Evolutionary conservation across 2,113 vertebrate genomes (phyloP), one percentile per base, ranked within the genome.

Genomic region (Tachysurus vachellii): DNA sequence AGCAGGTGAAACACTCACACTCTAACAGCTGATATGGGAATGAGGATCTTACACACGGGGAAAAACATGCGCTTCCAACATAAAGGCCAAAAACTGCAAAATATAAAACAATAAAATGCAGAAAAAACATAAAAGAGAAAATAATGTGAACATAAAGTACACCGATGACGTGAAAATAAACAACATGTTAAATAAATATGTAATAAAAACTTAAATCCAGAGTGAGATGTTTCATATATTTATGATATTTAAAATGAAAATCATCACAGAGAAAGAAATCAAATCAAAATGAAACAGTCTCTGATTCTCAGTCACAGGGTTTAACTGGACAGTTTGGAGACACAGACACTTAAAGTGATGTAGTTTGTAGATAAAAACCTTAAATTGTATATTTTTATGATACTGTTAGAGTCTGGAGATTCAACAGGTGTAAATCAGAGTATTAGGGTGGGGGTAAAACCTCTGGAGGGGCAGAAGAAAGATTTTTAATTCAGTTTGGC

Each of bases 51-150:
- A 84, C 66, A 73, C 79, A 88, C 86, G 79, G 77, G 68, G 83
- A 26, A 89, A 86, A 88, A 83, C 90, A 89, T 91, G 90, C 90
- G 90, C 88, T 87, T 89, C 88, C 90, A 91, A 91, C 90, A 91
- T 89, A 89, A 90, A 89, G 87, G 86, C 87, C 89, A 87, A 89
- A 89, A 88, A 91, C 90, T 89, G 90, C 87, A 88, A 91, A 88
- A 91, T 56, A 89, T 80, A 76, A 79, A 83, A 61, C 31, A 28
- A 59, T 73, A 26, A 53, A 73, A 73, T 54, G 31, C 54, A 73
- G 66, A 82, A 75, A 89, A 11, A 42, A 8, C 57, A 42, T 62
- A 85, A 88, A 88, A 83, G 44, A 83, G 31, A 62, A 85, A 10
- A 80, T 56, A n/a, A n/a, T 64, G 77, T 59, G 11, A 80, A 56